Conservation (phyloP, 2,797 vertebrate species). For the Dipus sagitta region DNA sequence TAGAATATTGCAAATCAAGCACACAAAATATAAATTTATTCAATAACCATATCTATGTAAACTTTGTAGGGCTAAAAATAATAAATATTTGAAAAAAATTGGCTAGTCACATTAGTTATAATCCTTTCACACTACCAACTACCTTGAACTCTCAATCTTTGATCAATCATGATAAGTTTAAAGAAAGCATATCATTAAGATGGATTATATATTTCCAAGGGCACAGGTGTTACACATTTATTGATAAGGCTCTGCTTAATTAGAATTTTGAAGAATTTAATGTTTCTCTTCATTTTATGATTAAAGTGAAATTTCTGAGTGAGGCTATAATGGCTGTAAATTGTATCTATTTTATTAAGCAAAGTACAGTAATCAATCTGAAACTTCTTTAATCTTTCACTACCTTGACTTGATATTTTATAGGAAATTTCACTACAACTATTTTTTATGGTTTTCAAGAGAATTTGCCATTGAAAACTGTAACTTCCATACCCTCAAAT, state of each 20-base stretch:
- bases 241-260: slow-evolving; percentile 64
- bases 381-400: not conserved
- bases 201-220: slow-evolving; percentile 68
- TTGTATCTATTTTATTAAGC: not conserved
- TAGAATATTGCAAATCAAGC: slow-evolving; percentile 82
- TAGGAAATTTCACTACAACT: not conserved
- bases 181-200: slow-evolving; percentile 70
- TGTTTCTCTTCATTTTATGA: not conserved
- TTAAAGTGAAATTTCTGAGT: slow-evolving; percentile 5
- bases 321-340: not conserved
- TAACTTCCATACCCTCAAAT: slow-evolving; percentile 7
- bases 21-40: slow-evolving; percentile 83
- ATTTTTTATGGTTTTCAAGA: not conserved
- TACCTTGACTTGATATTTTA: not conserved
- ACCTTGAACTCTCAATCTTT: slow-evolving; percentile 82
- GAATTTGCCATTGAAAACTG: not conserved
- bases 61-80: slow-evolving; percentile 21
- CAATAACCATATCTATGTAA: slow-evolving; percentile 74
- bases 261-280: slow-evolving; percentile 56
- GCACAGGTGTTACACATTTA: slow-evolving; percentile 51
- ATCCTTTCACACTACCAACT: slow-evolving; percentile 69
- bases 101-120: slow-evolving; percentile 66
- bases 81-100: slow-evolving; percentile 71
- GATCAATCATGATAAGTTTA: slow-evolving; percentile 65
- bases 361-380: not conserved